Percentiles rank a stretch among this genome's conserved stretches.
Conservation (phyloP, 2,113 vertebrate genomes). For the Octodon degus region DNA sequence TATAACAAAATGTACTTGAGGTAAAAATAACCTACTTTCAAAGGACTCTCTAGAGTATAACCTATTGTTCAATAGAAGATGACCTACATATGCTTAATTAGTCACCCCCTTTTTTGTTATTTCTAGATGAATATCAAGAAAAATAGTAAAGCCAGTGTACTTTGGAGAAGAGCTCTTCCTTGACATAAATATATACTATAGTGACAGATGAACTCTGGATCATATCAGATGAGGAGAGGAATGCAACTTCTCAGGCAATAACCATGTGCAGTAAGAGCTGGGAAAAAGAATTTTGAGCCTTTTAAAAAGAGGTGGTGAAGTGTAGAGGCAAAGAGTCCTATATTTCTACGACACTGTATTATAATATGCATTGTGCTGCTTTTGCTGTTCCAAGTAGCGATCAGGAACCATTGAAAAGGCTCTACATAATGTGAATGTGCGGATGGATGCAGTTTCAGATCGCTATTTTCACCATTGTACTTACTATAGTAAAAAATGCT, state of each 20-base stretch:
- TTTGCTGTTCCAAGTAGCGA: not conserved
- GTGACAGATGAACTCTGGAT: slow-evolving; percentile 41
- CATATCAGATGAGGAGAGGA: not conserved
- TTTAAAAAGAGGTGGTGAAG: not conserved
- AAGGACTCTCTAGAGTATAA: not conserved
- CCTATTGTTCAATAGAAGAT: slow-evolving; percentile 52
- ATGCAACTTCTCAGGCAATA: not conserved
- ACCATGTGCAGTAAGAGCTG: not conserved
- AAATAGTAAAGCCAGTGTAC: not conserved
- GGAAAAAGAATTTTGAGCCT: not conserved
- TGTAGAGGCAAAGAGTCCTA: not conserved
- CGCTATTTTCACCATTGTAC: no score
- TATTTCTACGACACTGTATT: not conserved
- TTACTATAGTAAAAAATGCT: not conserved
- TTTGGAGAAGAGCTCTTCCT: not conserved
- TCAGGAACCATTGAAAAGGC: not conserved
- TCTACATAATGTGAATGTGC: not conserved
- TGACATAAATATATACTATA: not conserved
- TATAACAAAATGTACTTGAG: slow-evolving; percentile 10
- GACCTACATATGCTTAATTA: slow-evolving; percentile 22
- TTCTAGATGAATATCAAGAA: not conserved
- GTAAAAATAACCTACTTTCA: slow-evolving; percentile 33
- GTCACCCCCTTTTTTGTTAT: not conserved
- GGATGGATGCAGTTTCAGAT: not conserved
- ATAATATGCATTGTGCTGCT: not conserved